These are phyloP conservation scores for Rallus limicola DNA, from an alignment of 2,113 vertebrate genomes.

Conservation along the genomic window DNA sequence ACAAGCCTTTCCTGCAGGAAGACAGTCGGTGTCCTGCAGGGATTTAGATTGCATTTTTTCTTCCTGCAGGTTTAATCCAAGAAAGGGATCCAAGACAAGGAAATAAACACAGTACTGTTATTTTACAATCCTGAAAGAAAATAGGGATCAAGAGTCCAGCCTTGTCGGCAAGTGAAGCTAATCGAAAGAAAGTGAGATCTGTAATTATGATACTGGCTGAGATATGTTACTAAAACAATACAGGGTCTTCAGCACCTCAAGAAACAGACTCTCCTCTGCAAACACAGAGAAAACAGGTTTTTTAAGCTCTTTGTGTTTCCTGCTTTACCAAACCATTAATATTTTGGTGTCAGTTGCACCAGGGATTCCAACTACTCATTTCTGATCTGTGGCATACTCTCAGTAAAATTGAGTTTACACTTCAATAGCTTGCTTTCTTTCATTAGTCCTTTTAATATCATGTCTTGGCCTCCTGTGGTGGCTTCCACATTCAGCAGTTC, in stretches of 20 bases:
- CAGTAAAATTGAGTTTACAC: constrained; percentile 45
- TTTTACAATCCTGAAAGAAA: not conserved
- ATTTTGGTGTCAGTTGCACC: constrained; percentile 21
- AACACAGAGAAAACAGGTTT: not conserved
- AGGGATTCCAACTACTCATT: constrained; percentile 23
- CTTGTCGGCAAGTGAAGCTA: not conserved
- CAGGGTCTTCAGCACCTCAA: not conserved
- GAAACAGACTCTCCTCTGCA: not conserved
- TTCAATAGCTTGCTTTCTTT: constrained; percentile 52
- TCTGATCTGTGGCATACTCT: constrained; percentile 26
- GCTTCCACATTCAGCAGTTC: constrained; percentile 24
- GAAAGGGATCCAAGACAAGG: not conserved
- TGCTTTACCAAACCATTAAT: constrained; percentile 19
- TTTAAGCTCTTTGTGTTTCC: not conserved
- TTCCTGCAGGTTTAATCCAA: constrained; percentile 20
- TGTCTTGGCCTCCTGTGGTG: constrained; percentile 35
- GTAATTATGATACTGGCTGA: not conserved
- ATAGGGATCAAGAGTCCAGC: not conserved
- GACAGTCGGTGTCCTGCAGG: not conserved
- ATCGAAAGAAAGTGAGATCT: not conserved
- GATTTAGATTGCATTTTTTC: not conserved
- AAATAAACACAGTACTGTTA: not conserved
- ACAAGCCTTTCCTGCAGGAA: not conserved
- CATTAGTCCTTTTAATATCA: constrained; percentile 59
- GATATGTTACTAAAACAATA: constrained; percentile 4